A percentile compares a stretch with the other conserved stretches of the same genome.
Evolutionary conservation across 1,140 invertebrate genomes (phyloP).

Genomic region (roundworm (Caenorhabditis elegans)): DNA sequence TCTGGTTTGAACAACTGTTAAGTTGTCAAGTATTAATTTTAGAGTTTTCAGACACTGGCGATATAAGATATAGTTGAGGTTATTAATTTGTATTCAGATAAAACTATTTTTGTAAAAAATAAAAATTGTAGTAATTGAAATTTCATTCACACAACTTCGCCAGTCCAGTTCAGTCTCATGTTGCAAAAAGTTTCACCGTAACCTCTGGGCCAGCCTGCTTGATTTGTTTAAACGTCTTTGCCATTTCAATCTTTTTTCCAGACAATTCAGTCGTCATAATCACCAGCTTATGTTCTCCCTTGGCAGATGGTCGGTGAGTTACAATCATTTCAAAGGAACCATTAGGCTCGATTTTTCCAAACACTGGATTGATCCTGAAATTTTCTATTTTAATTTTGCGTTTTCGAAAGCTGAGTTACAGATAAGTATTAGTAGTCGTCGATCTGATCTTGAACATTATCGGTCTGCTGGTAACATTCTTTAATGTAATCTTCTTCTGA

Average conservation of each 20-base stretch:
- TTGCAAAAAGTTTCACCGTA: not conserved
- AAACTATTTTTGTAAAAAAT: no score
- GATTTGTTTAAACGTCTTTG: conserved; percentile 1
- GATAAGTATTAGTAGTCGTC: not conserved
- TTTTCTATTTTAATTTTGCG: not conserved
- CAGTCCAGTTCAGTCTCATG: no score
- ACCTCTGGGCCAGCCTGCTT: not conserved
- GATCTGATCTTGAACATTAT: not conserved
- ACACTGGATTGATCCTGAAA: not conserved
- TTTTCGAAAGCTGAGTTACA: not conserved
- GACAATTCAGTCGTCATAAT: not conserved
- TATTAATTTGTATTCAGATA: no score
- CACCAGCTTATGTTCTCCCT: not conserved
- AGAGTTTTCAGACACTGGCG: no score
- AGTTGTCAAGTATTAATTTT: no score
- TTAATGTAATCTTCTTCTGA: not conserved
- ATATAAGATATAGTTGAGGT: no score
- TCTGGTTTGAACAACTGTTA: no score
- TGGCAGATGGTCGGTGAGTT: not conserved
- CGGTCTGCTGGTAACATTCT: not conserved
- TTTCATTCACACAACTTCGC: no score
- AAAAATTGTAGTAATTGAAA: no score
- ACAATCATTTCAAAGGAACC: not conserved
- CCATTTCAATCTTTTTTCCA: not conserved
- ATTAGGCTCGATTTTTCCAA: not conserved